Base-by-base conservation (phyloP, 1,140 invertebrate genomes). In the Heliconius congener region DNA sequence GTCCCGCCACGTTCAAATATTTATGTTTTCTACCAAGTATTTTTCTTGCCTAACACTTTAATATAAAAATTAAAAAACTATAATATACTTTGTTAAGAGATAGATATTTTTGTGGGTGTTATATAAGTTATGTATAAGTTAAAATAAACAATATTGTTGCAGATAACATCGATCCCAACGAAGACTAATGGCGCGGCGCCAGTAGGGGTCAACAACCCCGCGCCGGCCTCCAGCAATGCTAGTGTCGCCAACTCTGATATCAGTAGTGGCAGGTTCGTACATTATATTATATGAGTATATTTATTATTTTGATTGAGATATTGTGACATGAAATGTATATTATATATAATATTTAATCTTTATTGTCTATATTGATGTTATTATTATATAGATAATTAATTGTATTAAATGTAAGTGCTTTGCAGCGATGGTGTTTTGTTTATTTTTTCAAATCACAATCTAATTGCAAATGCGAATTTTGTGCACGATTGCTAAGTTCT, bases 221-320 rank as follows among this genome's bases (percentile, higher is more conserved):
- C 89, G 79, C 80, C 95, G 82, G 81, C 95, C 76, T 88, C 95
- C 84, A 86, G 95, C 95, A 84, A 95, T 85, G 95, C 94, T 52
- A 96, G 95, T 84, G 95, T 95, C 77, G 95, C 94, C 60, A 92
- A 92, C 73, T 94, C 94, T 50, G 91, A 93, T 39, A 88, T 90
- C 73, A 93, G 94, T 78, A 91, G 94, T 84, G 90, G 91, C 74
- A 92, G 94, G 94, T 95, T 66, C 76, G 88, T 91, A 76, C 85
- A 23, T 34, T n/a, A 74, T 55, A 55, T 46, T 46, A 46, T 46
- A 46, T 46, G 3, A 46, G 42, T 46, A 46, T 37, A 71, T 71
- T 71, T 71, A 71, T 19, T 52, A 8, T 52, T 52, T 18, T 19
- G 50, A 52, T 46, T 46, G 4, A 46, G 13, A 46, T 46, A 13